Conservation (phyloP, 2,888 invertebrate species). For the Melieria omissa region DNA sequence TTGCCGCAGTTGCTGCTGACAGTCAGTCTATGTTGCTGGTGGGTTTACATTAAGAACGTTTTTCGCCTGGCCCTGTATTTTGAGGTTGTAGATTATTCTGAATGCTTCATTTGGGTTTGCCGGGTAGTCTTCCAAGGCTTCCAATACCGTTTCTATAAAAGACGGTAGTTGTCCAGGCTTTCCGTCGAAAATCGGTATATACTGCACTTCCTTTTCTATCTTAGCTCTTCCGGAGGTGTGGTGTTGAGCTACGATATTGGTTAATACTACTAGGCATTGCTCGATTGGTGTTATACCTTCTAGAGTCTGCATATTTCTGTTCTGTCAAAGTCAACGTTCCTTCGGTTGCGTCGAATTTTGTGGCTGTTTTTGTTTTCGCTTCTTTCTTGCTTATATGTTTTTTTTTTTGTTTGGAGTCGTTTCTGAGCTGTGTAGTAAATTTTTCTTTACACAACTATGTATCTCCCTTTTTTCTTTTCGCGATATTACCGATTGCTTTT, state of each 20-base stretch:
- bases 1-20: not conserved
- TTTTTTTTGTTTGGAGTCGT: not conserved
- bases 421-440: not conserved
- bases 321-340: not conserved
- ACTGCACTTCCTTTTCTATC: not conserved
- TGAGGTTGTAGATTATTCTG: not conserved
- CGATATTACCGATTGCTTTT: no score
- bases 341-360: not conserved
- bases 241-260: not conserved
- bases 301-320: not conserved
- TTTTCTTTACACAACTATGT: not conserved
- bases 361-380: not conserved
- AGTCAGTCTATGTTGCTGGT: not conserved
- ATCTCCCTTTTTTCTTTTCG: not conserved
- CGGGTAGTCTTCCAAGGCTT: not conserved
- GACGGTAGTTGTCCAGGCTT: not conserved
- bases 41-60: not conserved
- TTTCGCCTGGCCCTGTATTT: not conserved
- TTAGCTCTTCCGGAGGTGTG: not conserved
- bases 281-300: not conserved
- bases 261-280: not conserved
- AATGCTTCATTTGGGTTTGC: not conserved
- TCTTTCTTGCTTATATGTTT: not conserved
- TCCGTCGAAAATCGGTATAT: not conserved
- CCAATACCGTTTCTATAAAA: not conserved